Percentiles rank a stretch among this genome's conserved stretches.
These are phyloP conservation scores for Arctocebus calabarensis DNA, from an alignment of 2,797 vertebrate species.

Conservation along the genomic window DNA sequence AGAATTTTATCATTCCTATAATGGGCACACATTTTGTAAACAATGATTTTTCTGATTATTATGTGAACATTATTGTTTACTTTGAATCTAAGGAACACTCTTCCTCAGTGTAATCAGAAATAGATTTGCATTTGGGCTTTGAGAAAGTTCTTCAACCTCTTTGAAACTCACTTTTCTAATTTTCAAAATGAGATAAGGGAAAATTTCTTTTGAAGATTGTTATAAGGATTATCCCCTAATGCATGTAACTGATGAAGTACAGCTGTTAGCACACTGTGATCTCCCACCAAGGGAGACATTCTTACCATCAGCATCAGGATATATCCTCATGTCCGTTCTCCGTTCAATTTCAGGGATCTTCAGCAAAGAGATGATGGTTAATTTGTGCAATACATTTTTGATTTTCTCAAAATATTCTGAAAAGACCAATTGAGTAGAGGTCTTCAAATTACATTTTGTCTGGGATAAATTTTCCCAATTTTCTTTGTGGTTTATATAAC, in stretches of 20 bases:
- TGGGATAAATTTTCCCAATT: not conserved
- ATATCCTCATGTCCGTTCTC: not conserved
- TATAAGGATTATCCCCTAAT: not conserved
- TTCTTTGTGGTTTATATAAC: not conserved
- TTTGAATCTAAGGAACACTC: not conserved
- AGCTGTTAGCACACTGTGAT: not conserved
- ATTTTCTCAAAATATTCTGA: not conserved
- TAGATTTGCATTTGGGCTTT: not conserved
- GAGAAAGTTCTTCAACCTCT: not conserved
- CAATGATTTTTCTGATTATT: not conserved
- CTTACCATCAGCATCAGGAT: not conserved
- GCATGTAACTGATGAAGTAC: not conserved
- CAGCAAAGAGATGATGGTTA: not conserved
- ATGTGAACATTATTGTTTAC: not conserved
- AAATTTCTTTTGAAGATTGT: not conserved
- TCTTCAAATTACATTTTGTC: not conserved
- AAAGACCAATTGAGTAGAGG: not conserved
- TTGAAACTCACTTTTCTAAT: not conserved
- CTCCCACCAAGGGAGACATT: not conserved
- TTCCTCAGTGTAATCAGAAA: not conserved
- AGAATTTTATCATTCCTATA: not conserved
- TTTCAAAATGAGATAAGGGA: not conserved
- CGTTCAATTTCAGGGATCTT: not conserved
- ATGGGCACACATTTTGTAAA: not conserved
- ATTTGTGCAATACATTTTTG: not conserved